Conservation (phyloP, 2,888 invertebrate species). For the Cheilosia variabilis region DNA sequence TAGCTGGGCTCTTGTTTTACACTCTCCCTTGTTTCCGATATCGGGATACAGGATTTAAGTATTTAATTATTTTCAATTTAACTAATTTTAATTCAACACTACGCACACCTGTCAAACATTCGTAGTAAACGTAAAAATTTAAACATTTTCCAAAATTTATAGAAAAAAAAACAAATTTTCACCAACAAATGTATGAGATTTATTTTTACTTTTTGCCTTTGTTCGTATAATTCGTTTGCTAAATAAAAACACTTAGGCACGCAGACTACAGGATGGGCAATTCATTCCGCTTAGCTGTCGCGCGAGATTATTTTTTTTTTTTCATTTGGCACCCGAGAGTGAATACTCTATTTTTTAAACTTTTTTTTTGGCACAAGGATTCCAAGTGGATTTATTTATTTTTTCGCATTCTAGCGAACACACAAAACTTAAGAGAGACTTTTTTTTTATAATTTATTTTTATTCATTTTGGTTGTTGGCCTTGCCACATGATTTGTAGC, state of each 20-base stretch:
- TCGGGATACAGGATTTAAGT: background rate
- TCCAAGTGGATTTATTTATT: conserved; percentile 52
- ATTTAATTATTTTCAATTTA: conserved; percentile 1
- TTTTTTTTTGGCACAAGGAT: conserved; percentile 74
- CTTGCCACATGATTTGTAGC: conserved; percentile 62
- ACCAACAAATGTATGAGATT: conserved; percentile 28
- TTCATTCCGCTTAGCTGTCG: conserved; percentile 66
- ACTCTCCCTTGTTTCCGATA: background rate
- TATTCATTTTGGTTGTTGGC: conserved; percentile 41
- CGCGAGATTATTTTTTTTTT: conserved; percentile 49
- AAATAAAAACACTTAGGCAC: conserved; percentile 64
- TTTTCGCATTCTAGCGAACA: conserved; percentile 54
- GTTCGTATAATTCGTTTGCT: background rate
- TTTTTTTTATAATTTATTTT: conserved; percentile 45
- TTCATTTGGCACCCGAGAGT: conserved; percentile 65
- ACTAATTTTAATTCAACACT: conserved; percentile 2
- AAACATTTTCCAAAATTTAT: conserved; percentile 8
- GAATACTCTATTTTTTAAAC: conserved; percentile 34
- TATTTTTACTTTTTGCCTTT: conserved; percentile 13
- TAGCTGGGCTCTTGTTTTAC: conserved; percentile 6
- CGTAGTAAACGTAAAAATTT: conserved; percentile 52
- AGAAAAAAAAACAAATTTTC: conserved; percentile 2
- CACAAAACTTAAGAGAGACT: conserved; percentile 18
- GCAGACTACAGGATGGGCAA: conserved; percentile 59
- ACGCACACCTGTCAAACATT: background rate